Evolutionary conservation across 2,113 vertebrate species (phyloP).

Genomic region (Menidia beryllina): DNA sequence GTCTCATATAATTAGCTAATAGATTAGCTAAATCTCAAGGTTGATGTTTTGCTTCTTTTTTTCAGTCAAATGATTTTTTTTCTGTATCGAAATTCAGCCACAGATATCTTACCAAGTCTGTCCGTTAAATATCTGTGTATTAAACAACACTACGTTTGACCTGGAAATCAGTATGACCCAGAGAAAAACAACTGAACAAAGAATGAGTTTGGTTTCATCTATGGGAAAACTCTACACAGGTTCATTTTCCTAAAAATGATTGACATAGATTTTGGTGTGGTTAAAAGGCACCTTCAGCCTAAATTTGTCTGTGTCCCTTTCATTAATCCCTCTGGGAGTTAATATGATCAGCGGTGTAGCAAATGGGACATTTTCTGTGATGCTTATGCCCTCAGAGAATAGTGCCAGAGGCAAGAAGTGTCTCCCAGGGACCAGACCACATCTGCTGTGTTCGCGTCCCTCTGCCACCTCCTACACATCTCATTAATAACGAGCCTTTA

Average conservation of each 20-base stretch:
- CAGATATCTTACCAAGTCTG: no score
- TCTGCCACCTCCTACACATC: conserved; percentile 41
- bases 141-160: neutral
- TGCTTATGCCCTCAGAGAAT: conserved; percentile 46
- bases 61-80: neutral
- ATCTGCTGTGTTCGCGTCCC: conserved; percentile 64
- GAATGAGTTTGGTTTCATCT: neutral
- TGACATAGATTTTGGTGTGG: conserved; percentile 34
- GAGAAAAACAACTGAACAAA: neutral
- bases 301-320: conserved; percentile 37
- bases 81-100: no score
- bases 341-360: conserved; percentile 38
- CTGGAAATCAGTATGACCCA: neutral
- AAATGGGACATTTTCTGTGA: conserved; percentile 59
- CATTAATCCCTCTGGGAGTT: conserved; percentile 52
- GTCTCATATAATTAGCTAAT: no score
- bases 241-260: conserved; percentile 32
- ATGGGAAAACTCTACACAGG: conserved; percentile 19
- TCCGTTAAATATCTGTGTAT: neutral
- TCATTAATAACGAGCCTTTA: conserved; percentile 49
- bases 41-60: neutral
- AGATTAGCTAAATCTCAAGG: neutral
- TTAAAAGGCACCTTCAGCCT: conserved; percentile 47
- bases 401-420: conserved; percentile 35
- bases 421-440: conserved; percentile 55